These are phyloP conservation scores for Leptinotarsa tumamoca DNA, from an alignment of 2,888 invertebrate species.

Conservation along the genomic window DNA sequence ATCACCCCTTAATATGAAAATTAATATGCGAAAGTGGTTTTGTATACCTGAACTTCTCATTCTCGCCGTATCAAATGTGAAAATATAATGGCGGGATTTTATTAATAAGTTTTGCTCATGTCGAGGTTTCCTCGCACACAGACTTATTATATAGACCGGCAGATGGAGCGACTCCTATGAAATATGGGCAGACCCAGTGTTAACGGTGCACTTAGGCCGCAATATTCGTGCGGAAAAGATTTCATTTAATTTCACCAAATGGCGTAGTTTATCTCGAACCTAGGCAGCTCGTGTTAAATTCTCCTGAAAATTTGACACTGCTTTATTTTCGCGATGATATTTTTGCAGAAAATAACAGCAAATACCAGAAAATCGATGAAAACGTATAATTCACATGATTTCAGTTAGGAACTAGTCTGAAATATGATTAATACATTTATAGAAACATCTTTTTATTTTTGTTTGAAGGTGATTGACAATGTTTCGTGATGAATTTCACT, in stretches of 20 bases:
- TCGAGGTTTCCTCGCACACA: not conserved
- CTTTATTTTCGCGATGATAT: not conserved
- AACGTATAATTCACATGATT: too few relatives aligned
- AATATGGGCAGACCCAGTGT: not conserved
- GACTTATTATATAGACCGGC: not conserved
- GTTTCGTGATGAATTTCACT: too few relatives aligned
- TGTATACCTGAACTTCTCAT: slow-evolving; percentile 42
- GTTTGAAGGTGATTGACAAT: too few relatives aligned
- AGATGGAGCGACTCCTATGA: not conserved
- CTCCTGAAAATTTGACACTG: not conserved
- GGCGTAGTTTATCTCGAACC: slow-evolving; percentile 38
- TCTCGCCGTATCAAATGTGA: slow-evolving; percentile 27
- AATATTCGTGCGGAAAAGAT: slow-evolving; percentile 31
- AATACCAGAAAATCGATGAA: not conserved
- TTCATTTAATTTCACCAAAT: slow-evolving; percentile 42
- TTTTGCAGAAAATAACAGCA: not conserved
- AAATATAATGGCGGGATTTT: slow-evolving; percentile 44
- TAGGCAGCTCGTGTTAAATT: slow-evolving; percentile 4
- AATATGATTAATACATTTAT: too few relatives aligned
- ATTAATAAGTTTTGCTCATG: slow-evolving; percentile 44
- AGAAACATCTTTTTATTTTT: too few relatives aligned
- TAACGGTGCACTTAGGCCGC: slow-evolving; percentile 9
- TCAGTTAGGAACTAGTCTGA: too few relatives aligned
- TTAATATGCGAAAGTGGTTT: slow-evolving; percentile 48
- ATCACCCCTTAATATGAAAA: slow-evolving; percentile 37